These are phyloP conservation scores for Piaya cayana DNA, from an alignment of 2,113 vertebrate species.

Conservation along the genomic window DNA sequence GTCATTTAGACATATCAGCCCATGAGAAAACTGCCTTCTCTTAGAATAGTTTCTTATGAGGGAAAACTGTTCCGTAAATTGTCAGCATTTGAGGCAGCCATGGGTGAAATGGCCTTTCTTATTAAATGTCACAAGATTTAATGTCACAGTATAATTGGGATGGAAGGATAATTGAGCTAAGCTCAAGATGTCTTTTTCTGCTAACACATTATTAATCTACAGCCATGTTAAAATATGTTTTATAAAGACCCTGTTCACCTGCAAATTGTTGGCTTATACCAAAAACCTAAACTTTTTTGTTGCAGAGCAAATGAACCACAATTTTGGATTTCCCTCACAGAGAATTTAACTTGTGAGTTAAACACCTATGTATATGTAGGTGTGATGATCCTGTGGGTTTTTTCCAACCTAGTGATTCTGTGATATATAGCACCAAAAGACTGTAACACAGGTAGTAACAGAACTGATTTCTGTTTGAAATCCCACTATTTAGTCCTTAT, in stretches of 20 bases:
- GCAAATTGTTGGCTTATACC: slow-evolving; percentile 64
- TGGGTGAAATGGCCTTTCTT: slow-evolving; percentile 82
- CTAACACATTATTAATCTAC: slow-evolving; percentile 73
- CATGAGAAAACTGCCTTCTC: slow-evolving; percentile 57
- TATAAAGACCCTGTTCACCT: slow-evolving; percentile 56
- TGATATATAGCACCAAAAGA: neutral
- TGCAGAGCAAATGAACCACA: slow-evolving; percentile 14
- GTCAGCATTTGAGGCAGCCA: slow-evolving; percentile 72
- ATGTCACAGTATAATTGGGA: slow-evolving; percentile 81
- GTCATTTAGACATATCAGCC: slow-evolving; percentile 59
- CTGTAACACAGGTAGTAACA: neutral
- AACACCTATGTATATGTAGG: neutral
- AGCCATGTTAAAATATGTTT: slow-evolving; percentile 73
- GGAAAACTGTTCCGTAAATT: slow-evolving; percentile 69
- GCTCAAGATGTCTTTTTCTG: slow-evolving; percentile 72
- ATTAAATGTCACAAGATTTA: slow-evolving; percentile 84
- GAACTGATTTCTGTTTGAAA: neutral
- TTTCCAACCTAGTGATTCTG: too few relatives aligned
- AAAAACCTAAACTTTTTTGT: slow-evolving; percentile 42
- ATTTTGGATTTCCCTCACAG: slow-evolving; percentile 39
- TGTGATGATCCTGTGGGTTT: too few relatives aligned
- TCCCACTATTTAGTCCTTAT: neutral
- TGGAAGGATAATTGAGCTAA: slow-evolving; percentile 76
- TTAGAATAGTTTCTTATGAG: slow-evolving; percentile 55
- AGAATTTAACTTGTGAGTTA: slow-evolving; percentile 51